Percentiles rank a stretch among this genome's conserved stretches.
Evolutionary conservation across 1,140 invertebrate genomes (phyloP).

Genomic region (Monomorium pharaonis): DNA sequence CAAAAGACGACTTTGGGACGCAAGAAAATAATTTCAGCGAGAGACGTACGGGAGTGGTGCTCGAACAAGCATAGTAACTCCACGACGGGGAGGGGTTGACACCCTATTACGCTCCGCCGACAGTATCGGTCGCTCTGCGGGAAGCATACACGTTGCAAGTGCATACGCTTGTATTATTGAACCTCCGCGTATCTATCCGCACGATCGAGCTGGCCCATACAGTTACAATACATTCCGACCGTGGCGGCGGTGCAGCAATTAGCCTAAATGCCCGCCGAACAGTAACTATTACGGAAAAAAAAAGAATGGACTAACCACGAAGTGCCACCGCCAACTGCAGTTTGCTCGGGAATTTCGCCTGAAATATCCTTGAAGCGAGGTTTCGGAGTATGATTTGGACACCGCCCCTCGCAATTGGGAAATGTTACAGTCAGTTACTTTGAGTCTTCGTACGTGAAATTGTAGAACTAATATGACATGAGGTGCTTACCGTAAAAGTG

Average conservation of each 20-base stretch:
- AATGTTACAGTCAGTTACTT: constrained; percentile 10
- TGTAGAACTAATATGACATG: background rate
- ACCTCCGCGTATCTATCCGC: background rate
- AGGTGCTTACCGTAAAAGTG: background rate
- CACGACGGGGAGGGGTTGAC: background rate
- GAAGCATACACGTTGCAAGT: background rate
- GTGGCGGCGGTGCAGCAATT: constrained; percentile 4
- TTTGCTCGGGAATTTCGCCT: background rate
- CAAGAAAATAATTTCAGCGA: constrained; percentile 40
- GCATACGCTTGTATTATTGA: constrained; percentile 39
- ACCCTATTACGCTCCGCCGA: constrained; percentile 14
- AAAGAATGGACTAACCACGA: constrained; percentile 22
- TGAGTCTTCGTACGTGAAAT: constrained; percentile 2
- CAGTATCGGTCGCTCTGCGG: background rate
- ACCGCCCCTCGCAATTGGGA: background rate
- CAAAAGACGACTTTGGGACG: constrained; percentile 9
- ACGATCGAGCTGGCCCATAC: background rate
- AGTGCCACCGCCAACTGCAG: constrained; percentile 26
- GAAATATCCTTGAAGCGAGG: constrained; percentile 22
- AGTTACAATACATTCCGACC: background rate
- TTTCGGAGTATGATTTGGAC: background rate
- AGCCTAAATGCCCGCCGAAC: constrained; percentile 32
- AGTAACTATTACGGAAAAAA: no score
- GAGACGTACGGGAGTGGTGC: background rate
- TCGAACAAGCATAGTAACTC: constrained; percentile 6